Conservation (phyloP, 2,888 invertebrate genomes). For the Halictus quadricinctus region DNA sequence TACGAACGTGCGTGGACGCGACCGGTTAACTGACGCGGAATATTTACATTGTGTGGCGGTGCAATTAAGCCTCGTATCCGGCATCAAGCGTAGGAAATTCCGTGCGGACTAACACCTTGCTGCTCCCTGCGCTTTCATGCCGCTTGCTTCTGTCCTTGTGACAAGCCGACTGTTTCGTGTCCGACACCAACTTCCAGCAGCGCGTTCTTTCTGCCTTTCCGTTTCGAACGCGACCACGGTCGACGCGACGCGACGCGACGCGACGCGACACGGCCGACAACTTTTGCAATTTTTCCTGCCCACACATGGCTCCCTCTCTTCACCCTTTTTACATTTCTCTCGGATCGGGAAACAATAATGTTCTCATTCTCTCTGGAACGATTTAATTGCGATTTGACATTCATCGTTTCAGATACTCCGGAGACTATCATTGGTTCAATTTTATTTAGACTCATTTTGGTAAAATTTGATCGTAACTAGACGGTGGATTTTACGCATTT, state of each 20-base stretch:
- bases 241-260: neutral
- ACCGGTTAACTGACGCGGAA: constrained; percentile 79
- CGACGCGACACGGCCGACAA: neutral
- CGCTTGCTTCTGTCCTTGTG: constrained; percentile 57
- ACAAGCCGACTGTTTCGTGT: constrained; percentile 47
- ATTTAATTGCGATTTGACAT: neutral
- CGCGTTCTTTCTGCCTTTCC: constrained; percentile 13
- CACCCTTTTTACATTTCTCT: neutral
- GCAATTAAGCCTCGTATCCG: constrained; percentile 81
- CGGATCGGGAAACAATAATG: neutral
- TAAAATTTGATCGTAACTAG: too few relatives aligned
- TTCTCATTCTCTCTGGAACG: neutral
- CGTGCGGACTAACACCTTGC: constrained; percentile 76
- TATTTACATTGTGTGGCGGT: constrained; percentile 80
- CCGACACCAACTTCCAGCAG: constrained; percentile 46
- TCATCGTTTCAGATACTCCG: neutral
- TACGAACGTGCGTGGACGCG: constrained; percentile 64
- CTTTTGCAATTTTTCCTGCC: neutral
- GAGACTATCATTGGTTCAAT: too few relatives aligned
- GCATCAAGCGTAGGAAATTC: constrained; percentile 79
- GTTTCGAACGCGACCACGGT: neutral
- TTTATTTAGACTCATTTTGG: too few relatives aligned
- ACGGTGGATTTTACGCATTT: too few relatives aligned
- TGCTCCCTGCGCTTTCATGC: constrained; percentile 67
- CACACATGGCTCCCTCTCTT: neutral